Evolutionary conservation across 2,113 vertebrate genomes (phyloP).

Genomic region (Nesoenas mayeri): DNA sequence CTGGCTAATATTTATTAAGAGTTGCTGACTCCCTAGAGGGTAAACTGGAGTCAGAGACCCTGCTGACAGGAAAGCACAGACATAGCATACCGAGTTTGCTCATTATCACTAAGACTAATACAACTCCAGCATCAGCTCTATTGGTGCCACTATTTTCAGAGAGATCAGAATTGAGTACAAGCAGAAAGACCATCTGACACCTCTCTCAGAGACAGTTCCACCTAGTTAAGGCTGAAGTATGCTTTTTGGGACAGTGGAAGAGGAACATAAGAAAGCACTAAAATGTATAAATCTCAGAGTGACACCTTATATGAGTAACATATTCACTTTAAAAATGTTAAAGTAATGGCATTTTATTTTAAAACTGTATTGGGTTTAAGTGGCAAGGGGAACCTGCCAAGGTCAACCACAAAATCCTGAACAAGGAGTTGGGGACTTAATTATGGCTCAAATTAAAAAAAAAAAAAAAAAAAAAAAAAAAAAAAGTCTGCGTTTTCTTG

Average conservation of each 20-base stretch:
- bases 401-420: neutral
- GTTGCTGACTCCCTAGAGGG: neutral
- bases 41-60: neutral
- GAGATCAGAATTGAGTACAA: neutral
- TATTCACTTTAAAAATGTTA: neutral
- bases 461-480: neutral
- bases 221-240: neutral
- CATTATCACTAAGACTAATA: neutral
- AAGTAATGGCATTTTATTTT: neutral
- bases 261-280: neutral
- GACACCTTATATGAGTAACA: neutral
- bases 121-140: neutral
- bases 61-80: neutral
- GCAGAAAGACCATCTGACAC: neutral
- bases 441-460: neutral
- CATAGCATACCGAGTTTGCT: neutral
- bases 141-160: neutral
- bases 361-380: neutral
- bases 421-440: neutral
- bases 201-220: neutral
- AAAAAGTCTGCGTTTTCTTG: neutral
- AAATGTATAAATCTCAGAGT: neutral
- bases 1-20: conserved; percentile 19
- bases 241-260: neutral
- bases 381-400: neutral